These are phyloP conservation scores for Bolinopsis microptera DNA, from an alignment of 37 sponge, comb jelly and placozoan species.

Conservation along the genomic window DNA sequence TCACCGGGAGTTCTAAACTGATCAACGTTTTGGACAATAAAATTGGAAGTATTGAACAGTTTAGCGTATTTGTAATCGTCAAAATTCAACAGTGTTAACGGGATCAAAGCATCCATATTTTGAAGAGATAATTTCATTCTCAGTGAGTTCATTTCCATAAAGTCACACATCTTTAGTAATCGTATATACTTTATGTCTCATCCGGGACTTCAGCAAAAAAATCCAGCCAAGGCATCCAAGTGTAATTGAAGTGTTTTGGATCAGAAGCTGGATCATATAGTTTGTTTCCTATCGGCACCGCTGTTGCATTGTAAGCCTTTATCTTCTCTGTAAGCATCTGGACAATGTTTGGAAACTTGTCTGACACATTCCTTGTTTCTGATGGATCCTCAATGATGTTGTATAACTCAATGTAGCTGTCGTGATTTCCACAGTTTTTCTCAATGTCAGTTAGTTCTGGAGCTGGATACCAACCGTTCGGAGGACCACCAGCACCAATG, in stretches of 20 bases:
- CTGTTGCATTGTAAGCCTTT: conserved; percentile 39
- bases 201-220: background rate
- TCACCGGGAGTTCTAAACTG: no score
- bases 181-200: no score
- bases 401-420: conserved; percentile 35
- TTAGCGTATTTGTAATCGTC: no score
- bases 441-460: background rate
- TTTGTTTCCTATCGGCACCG: background rate
- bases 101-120: no score
- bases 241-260: background rate
- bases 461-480: conserved; percentile 26
- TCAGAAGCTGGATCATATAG: conserved; percentile 15
- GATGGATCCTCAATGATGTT: conserved; percentile 25
- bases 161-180: no score
- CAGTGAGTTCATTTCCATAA: no score
- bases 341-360: conserved; percentile 14
- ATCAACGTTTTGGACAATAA: no score
- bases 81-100: no score
- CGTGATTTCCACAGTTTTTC: background rate
- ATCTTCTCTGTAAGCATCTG: conserved; percentile 19
- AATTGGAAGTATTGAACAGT: no score
- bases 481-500: conserved; percentile 23
- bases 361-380: conserved; percentile 14
- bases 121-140: no score
- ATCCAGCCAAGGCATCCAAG: conserved; percentile 54